Evolutionary conservation across 2,888 invertebrate genomes (phyloP), one percentile per base, ranked within the genome.

Genomic region (Kryphioiulus occultus): DNA sequence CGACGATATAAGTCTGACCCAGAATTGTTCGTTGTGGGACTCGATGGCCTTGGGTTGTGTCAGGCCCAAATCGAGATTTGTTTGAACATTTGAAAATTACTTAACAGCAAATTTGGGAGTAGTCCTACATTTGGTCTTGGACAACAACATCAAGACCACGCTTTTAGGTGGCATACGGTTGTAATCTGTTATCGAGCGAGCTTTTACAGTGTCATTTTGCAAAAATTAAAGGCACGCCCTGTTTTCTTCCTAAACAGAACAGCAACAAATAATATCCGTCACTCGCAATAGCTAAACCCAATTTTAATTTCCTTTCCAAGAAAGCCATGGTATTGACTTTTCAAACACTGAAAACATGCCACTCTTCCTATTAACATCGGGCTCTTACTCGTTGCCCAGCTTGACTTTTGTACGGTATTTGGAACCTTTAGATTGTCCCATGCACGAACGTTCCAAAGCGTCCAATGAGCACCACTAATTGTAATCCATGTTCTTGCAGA

Each of bases 401-500:
- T 26, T 68, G 7, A 68, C 22, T 26, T 68, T 68, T 68, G 68
- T 84, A 84, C 84, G 42, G 35, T 84, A 42, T 84, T 35, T 15
- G 15, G 44, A 44, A 12, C 44, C 44, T 9, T 84, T 17, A 26
- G n/a, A 32, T 83, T 17, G 7, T 32, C 0, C 22, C 35, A 32
- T 35, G 3, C 19, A 22, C 35, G 83, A 17, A 0, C 53, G 17
- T 83, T n/a, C 35, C 17, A 83, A 83, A 30, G 30, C 2, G 22
- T 30, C 35, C 35, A 35, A 35, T 30, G 30, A 5, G 4, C 84
- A n/a, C 15, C 15, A 35, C 35, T 42, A 35, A 42, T 84, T 1
- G 39, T 7, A 5, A 35, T 84, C 35, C 0, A 39, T 84, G 35
- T 39, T 84, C 17, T 85, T 88, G 32, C 85, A 88, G 88, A 88